These are phyloP conservation scores for Platichthys stellatus DNA, from an alignment of 2,113 vertebrate genomes.

Conservation along the genomic window DNA sequence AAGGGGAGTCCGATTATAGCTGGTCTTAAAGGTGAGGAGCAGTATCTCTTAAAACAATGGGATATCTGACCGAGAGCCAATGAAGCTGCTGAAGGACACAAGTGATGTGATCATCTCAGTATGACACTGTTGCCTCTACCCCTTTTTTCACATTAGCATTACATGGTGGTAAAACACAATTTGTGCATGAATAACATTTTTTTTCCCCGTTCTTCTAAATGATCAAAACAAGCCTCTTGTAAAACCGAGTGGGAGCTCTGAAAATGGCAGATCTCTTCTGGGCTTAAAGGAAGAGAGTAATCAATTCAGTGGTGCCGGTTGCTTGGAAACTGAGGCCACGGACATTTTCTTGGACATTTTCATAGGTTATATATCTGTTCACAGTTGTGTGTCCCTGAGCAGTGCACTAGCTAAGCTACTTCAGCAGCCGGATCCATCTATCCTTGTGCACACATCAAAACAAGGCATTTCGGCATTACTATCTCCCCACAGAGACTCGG, in stretches of 20 bases:
- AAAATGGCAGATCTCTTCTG: conserved; percentile 48
- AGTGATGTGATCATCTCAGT: background rate
- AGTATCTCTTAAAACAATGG: background rate
- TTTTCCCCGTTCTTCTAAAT: conserved; percentile 19
- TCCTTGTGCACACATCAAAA: conserved; percentile 68
- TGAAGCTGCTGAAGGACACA: background rate
- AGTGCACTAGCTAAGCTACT: conserved; percentile 61
- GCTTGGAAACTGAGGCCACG: conserved; percentile 73
- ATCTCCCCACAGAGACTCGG: conserved; percentile 66
- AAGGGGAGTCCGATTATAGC: background rate
- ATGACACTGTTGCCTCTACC: too few species aligned
- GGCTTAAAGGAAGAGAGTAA: conserved; percentile 53
- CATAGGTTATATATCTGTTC: conserved; percentile 68
- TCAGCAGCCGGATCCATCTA: conserved; percentile 60
- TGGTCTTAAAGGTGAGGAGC: background rate
- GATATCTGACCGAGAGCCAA: background rate
- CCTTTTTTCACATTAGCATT: background rate
- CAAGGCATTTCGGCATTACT: conserved; percentile 65
- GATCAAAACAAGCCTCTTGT: conserved; percentile 14
- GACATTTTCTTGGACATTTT: conserved; percentile 70
- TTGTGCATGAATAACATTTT: background rate
- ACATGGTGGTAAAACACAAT: background rate
- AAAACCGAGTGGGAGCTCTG: conserved; percentile 29
- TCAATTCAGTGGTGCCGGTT: conserved; percentile 65
- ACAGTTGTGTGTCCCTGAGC: conserved; percentile 69